phyloP scores from a whole-genome alignment of 2,113 vertebrate genomes.

The Pterophyllum scalare region DNA sequence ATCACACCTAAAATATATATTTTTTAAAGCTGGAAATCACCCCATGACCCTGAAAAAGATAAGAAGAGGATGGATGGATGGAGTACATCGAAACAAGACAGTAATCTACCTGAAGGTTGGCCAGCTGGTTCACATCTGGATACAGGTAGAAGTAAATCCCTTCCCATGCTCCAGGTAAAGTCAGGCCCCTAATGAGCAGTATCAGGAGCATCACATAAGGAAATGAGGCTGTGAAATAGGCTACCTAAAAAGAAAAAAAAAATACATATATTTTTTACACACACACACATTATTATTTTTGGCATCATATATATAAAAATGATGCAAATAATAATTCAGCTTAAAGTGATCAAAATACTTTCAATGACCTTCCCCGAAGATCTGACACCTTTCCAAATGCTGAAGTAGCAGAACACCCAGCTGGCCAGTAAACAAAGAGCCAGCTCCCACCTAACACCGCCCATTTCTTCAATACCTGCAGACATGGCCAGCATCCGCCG shows the following conservation, averaged over 20 bases:
- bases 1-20: too few species aligned
- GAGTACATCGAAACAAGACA: neutral
- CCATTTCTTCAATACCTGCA: constrained; percentile 86
- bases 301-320: neutral
- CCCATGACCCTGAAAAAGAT: too few species aligned
- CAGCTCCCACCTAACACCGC: constrained; percentile 88
- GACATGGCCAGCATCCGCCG: constrained; percentile 86
- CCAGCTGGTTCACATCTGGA: constrained; percentile 60
- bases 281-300: too few species aligned
- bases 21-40: neutral
- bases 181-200: constrained; percentile 72
- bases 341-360: neutral
- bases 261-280: too few species aligned
- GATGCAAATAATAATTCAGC: neutral
- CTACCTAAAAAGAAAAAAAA: constrained; percentile 54
- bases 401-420: constrained; percentile 91
- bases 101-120: constrained; percentile 59
- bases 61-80: too few species aligned
- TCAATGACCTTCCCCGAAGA: constrained; percentile 87
- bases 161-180: constrained; percentile 73
- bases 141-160: constrained; percentile 74
- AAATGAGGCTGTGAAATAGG: constrained; percentile 76
- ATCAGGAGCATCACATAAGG: constrained; percentile 74
- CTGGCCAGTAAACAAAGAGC: constrained; percentile 86
- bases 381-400: constrained; percentile 91